phyloP scores from a whole-genome alignment of 2,797 vertebrate genomes.

The Acrocephalus scirpaceus region DNA sequence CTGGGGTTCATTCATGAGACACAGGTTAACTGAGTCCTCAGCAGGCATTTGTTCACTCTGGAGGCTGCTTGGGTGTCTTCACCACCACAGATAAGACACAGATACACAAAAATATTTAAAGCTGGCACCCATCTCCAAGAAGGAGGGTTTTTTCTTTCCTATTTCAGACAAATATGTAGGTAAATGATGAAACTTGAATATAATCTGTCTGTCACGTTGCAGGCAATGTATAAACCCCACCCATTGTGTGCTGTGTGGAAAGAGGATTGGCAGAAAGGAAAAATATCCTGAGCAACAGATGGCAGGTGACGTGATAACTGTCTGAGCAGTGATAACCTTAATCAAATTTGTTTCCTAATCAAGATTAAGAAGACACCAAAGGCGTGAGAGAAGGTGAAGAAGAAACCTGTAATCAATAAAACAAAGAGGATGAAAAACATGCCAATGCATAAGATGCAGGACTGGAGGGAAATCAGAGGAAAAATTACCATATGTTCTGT shows the following conservation, averaged over 20 bases:
- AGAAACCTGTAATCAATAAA: conserved; percentile 4
- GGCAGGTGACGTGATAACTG: not conserved
- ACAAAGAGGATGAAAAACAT: not conserved
- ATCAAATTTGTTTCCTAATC: conserved; percentile 1
- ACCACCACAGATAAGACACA: not conserved
- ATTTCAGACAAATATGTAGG: not conserved
- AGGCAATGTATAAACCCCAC: not conserved
- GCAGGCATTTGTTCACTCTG: not conserved
- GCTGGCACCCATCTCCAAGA: not conserved
- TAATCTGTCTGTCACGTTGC: not conserved
- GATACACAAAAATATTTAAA: not conserved
- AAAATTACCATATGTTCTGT: not conserved
- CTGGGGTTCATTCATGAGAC: not conserved
- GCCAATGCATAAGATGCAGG: not conserved
- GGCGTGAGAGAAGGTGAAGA: not conserved
- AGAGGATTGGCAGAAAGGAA: not conserved
- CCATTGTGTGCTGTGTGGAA: not conserved
- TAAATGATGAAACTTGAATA: not conserved
- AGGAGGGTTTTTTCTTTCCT: not conserved
- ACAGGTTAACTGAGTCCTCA: not conserved
- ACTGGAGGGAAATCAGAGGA: not conserved
- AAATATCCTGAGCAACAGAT: not conserved
- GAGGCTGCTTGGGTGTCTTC: not conserved
- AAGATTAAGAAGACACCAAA: conserved; percentile 13
- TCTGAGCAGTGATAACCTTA: conserved; percentile 9